Percentiles rank a stretch among this genome's conserved stretches.
Conservation (phyloP, 2,113 vertebrate species). For the Sturnira hondurensis region DNA sequence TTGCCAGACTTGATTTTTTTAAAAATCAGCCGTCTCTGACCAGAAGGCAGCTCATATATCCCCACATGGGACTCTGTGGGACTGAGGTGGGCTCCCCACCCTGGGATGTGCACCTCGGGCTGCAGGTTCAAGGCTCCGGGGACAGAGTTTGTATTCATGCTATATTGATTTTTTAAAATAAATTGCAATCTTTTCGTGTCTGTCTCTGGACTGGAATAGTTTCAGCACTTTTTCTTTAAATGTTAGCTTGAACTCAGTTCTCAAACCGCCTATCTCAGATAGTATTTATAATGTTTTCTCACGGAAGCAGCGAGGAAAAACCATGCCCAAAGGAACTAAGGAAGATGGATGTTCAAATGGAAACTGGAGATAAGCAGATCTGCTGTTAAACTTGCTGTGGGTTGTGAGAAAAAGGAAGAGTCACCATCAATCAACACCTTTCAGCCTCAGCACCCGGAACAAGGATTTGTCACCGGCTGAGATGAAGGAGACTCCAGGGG, state of each 20-base stretch:
- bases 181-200: neutral
- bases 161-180: neutral
- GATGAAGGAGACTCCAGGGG: neutral
- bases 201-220: neutral
- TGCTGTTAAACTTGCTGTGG: neutral
- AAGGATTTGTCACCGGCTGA: neutral
- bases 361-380: neutral
- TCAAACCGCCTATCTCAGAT: neutral
- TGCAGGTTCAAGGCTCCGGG: neutral
- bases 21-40: neutral
- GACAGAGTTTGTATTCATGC: neutral
- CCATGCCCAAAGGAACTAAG: neutral
- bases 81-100: no score
- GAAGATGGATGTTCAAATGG: neutral
- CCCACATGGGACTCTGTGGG: neutral
- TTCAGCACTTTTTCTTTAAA: constrained; percentile 13
- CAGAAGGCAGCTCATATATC: neutral
- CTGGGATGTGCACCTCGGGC: neutral
- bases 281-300: neutral
- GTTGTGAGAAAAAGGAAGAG: neutral
- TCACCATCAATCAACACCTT: neutral
- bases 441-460: neutral
- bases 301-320: neutral
- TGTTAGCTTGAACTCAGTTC: neutral
- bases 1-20: neutral